These are phyloP conservation scores for Tineola bisselliella DNA, from an alignment of 2,888 invertebrate species.

Conservation along the genomic window DNA sequence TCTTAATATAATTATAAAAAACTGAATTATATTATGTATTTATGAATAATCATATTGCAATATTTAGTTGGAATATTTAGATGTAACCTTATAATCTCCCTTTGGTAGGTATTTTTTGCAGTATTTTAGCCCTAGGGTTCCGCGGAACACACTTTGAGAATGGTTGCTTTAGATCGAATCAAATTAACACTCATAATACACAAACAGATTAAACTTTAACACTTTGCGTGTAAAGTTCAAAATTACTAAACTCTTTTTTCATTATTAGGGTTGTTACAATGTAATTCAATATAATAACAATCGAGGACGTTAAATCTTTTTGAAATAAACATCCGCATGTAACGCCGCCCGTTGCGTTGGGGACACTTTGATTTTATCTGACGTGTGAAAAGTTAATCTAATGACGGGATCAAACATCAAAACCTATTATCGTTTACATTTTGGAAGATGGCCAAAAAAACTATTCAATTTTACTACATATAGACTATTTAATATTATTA, in stretches of 20 bases:
- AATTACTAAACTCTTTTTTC: slow-evolving; percentile 39
- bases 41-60: too few relatives aligned
- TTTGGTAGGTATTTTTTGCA: too few relatives aligned
- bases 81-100: too few relatives aligned
- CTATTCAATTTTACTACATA: too few relatives aligned
- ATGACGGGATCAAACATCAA: background rate
- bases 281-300: slow-evolving; percentile 33
- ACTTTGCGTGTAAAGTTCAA: background rate
- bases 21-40: too few relatives aligned
- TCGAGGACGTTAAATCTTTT: background rate
- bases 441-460: background rate
- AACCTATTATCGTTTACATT: background rate
- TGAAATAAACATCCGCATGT: background rate
- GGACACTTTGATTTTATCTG: background rate
- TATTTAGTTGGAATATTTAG: too few relatives aligned
- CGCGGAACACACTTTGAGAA: too few relatives aligned
- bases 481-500: too few relatives aligned
- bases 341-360: too few relatives aligned
- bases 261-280: slow-evolving; percentile 52
- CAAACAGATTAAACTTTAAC: background rate
- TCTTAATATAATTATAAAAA: too few relatives aligned
- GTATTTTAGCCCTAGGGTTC: too few relatives aligned
- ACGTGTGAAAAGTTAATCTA: slow-evolving; percentile 6
- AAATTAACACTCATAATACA: slow-evolving; percentile 55
- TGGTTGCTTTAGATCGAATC: slow-evolving; percentile 61